These are phyloP conservation scores for Tinamus major DNA, from an alignment of 2,797 vertebrate species.

Conservation along the genomic window DNA sequence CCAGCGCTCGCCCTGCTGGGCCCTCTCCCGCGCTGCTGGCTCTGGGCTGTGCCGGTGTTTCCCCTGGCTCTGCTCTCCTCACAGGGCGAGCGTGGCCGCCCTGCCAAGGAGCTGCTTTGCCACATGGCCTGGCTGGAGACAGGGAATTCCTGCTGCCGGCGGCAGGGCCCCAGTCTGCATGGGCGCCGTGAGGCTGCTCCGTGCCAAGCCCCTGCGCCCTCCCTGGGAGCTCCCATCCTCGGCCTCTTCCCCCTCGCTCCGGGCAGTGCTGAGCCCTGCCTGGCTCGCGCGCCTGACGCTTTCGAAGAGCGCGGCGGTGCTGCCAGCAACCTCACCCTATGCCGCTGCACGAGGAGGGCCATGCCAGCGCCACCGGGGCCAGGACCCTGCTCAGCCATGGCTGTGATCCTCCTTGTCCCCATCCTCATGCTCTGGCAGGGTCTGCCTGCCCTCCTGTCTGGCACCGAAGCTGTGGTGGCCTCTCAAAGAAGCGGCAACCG, in stretches of 20 bases:
- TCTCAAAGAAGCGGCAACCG: fast-evolving
- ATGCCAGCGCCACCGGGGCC: background rate
- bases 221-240: too few species aligned
- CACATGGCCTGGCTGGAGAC: too few species aligned
- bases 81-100: fast-evolving
- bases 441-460: fast-evolving
- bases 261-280: background rate
- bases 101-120: background rate
- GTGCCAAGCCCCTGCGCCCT: too few species aligned
- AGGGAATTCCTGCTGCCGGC: too few species aligned
- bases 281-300: background rate
- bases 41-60: background rate
- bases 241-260: background rate
- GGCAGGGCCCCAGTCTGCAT: background rate
- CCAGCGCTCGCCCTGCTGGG: too few species aligned
- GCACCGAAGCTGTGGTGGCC: background rate
- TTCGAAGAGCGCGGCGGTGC: background rate
- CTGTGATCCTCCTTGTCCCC: background rate
- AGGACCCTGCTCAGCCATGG: too few species aligned
- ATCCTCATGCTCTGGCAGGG: fast-evolving
- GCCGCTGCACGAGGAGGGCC: background rate
- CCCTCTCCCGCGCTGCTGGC: background rate
- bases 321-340: conserved; percentile 25
- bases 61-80: too few species aligned
- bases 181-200: too few species aligned